Evolutionary conservation across 2,113 vertebrate genomes (phyloP), one percentile per base, ranked within the genome.

Genomic region (Lampris megalopsis): DNA sequence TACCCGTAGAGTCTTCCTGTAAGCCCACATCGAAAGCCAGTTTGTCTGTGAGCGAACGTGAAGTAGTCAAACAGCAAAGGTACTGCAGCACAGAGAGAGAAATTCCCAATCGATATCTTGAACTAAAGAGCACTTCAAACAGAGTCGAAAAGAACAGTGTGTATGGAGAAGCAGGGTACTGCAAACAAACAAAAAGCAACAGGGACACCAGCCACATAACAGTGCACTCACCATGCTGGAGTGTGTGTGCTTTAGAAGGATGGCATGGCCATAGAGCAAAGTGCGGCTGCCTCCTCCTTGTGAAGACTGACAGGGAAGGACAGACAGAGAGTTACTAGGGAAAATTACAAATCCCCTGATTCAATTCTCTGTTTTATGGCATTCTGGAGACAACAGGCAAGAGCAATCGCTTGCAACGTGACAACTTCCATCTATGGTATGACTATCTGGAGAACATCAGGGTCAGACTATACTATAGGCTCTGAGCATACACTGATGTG

Each of bases 271-370:
- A 0, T 97, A 98, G 70, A 98, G 92, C 62, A 98, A 93, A 0
- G 97, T 98, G 71, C 97, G 93, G 71, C 97, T 96, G 61, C 97
- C 96, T 3, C 97, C 97, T 1, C 96, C 97, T 90, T 98, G 96
- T 45, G 96, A 97, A 0, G 97, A 97, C 97, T 98, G 73, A 50
- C 41, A 50, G 10, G 64, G 43, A 1, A 74, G 63, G 48, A 40
- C 3, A 75, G 38, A 67, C 42, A 41, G 4, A 70, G 9, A 47
- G 53, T 81, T 45, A 88, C 4, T n/a, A 24, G 2, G 40, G 59
- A 4, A 9, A 62, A 43, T 36, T n/a, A 62, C 40, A 59, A 36
- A 38, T 4, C 1, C 4, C 43, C 4, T 45, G 4, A 7, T 45
- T 45, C 43, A 45, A 4, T 45, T 45, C 43, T 45, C 43, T 45